Evolutionary conservation across 2,888 invertebrate genomes (phyloP).

Genomic region (Eupithecia dodoneata): DNA sequence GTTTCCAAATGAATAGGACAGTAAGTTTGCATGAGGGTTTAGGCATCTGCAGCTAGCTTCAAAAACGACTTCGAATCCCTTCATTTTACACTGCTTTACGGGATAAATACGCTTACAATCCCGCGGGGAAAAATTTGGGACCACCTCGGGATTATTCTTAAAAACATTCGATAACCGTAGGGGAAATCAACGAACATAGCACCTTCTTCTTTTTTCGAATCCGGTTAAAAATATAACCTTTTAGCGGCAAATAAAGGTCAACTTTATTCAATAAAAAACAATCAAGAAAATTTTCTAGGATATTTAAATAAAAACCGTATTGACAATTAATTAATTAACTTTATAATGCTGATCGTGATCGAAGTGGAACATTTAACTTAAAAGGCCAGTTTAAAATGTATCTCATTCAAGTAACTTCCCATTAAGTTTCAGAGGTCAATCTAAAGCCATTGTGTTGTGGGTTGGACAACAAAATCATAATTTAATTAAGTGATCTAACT

Average conservation of each 20-base stretch:
- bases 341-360: background rate
- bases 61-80: too few species aligned
- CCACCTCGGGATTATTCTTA: too few species aligned
- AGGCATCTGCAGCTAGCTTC: too few species aligned
- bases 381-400: background rate
- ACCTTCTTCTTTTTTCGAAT: too few species aligned
- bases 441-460: background rate
- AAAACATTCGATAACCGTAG: too few species aligned
- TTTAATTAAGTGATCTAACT: background rate
- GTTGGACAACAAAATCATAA: background rate
- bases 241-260: background rate
- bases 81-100: too few species aligned
- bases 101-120: too few species aligned
- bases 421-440: constrained; percentile 7
- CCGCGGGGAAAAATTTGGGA: too few species aligned
- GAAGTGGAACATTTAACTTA: background rate
- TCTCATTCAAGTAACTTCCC: background rate
- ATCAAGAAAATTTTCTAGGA: background rate
- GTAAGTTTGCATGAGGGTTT: too few species aligned
- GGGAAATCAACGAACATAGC: too few species aligned
- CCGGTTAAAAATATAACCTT: background rate
- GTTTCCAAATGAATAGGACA: too few species aligned
- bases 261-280: too few species aligned
- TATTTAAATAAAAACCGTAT: background rate
- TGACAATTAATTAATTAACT: background rate